phyloP scores from a whole-genome alignment of 2,113 vertebrate species.

The Taxidea taxus region DNA sequence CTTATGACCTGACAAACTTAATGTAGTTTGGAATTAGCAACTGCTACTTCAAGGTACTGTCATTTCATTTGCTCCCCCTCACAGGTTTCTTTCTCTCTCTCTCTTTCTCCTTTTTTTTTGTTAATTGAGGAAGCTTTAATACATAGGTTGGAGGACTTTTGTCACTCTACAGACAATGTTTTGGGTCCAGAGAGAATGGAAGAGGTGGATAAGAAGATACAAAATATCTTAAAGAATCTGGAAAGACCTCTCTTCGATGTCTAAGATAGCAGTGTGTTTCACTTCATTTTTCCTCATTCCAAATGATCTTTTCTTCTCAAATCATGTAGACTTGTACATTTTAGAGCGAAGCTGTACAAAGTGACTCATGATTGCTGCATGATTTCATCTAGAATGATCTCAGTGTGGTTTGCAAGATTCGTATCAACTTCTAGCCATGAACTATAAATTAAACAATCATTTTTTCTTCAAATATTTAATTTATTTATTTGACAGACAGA shows the following conservation, averaged over 20 bases:
- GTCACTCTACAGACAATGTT: background rate
- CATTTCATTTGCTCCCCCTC: background rate
- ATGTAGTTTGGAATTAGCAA: conserved; percentile 44
- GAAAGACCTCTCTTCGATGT: background rate
- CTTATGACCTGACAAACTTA: conserved; percentile 41
- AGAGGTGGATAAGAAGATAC: background rate
- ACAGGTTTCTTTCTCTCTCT: background rate
- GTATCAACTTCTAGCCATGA: background rate
- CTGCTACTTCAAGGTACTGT: background rate
- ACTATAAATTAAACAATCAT: background rate
- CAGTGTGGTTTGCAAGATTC: background rate
- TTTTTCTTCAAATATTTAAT: too few species aligned
- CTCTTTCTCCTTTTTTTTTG: too few species aligned
- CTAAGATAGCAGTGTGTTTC: background rate
- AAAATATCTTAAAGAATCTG: conserved; percentile 62
- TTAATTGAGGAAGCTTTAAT: conserved; percentile 51
- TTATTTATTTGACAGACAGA: too few species aligned
- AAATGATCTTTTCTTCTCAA: background rate
- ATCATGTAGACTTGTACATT: background rate
- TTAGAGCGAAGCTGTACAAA: background rate
- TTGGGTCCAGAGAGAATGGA: conserved; percentile 53
- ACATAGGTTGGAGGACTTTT: conserved; percentile 57
- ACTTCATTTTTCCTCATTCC: background rate
- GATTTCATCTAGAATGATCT: conserved; percentile 10
- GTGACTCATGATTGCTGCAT: background rate